Base-by-base conservation (phyloP, 2,888 invertebrate species). In the Cheilosia variabilis region DNA sequence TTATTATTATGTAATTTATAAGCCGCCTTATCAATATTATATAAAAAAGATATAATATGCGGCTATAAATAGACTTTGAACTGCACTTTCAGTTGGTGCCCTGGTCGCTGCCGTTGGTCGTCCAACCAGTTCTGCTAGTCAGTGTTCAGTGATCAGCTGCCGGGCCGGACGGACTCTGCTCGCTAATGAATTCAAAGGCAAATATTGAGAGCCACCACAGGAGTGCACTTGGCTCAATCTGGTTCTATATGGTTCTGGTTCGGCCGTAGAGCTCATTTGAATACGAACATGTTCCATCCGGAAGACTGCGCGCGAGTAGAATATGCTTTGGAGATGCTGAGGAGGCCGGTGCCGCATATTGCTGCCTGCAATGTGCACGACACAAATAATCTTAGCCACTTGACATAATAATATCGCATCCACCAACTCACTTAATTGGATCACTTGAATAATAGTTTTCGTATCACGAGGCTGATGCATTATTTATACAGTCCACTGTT, bases 401-500 rank as follows among this genome's bases (percentile, higher is more conserved):
- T 86, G 84, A 86, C 84, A 86, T 80, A 86, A 80, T 86, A 86
- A 86, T 86, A 80, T 86, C 84, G 80, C 65, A 80, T 72, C 75
- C 84, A 80, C 80, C 84, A 86, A 86, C 84, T 80, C 76, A 86
- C 71, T 86, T 86, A 80, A 86, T 80, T 86, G 80, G 84, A 86
- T 86, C 84, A 86, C 84, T 86, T 86, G 84, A 86, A 76, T 80
- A 86, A 81, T 68, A 80, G 84, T 80, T 80, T 86, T 76, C 34
- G 80, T 86, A 80, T 80, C 58, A 80, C 76, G 55, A 66, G 76
- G 71, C 80, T 86, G 84, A 80, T 86, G 80, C 76, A 86, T 80
- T 86, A 86, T 80, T 84, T 80, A 84, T 84, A 60, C 62, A 55
- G 75, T 71, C 79, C 47, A 84, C 84, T 80, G 84, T 76, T 78